These are phyloP conservation scores for Dasysyrphus tricinctus DNA, from an alignment of 2,888 invertebrate species.

Conservation along the genomic window DNA sequence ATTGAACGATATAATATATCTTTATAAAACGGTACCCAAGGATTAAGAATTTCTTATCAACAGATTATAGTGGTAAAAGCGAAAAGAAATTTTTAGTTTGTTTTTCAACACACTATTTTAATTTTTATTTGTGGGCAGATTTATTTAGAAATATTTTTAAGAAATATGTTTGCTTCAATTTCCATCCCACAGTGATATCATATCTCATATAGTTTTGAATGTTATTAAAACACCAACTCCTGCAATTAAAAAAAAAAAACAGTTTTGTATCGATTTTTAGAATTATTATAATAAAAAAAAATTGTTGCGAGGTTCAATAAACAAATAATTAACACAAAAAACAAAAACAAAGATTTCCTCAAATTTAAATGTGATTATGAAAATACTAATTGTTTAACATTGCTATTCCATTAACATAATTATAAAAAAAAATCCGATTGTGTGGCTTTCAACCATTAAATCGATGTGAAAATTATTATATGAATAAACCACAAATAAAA, in stretches of 20 bases:
- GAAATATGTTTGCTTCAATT: no score
- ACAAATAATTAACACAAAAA: not conserved
- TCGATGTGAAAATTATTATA: slow-evolving; percentile 26
- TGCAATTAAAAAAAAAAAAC: no score
- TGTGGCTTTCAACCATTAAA: slow-evolving; percentile 38
- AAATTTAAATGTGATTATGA: slow-evolving; percentile 5
- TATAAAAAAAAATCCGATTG: slow-evolving; percentile 19
- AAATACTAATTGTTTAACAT: slow-evolving; percentile 15
- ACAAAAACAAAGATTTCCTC: not conserved
- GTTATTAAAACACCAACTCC: no score
- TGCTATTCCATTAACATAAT: slow-evolving; percentile 37
- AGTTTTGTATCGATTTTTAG: not conserved
- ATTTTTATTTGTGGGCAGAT: not conserved
- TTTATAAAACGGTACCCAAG: not conserved
- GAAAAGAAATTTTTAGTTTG: not conserved
- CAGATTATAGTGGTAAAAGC: not conserved
- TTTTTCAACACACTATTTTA: not conserved
- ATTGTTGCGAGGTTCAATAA: not conserved
- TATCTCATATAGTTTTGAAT: no score
- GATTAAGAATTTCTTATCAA: slow-evolving; percentile 6
- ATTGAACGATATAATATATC: not conserved
- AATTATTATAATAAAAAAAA: no score
- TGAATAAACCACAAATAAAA: slow-evolving; percentile 25
- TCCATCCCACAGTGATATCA: no score
- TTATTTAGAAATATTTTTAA: no score